Base-by-base conservation (phyloP, 2,888 invertebrate species). In the Carabus problematicus region DNA sequence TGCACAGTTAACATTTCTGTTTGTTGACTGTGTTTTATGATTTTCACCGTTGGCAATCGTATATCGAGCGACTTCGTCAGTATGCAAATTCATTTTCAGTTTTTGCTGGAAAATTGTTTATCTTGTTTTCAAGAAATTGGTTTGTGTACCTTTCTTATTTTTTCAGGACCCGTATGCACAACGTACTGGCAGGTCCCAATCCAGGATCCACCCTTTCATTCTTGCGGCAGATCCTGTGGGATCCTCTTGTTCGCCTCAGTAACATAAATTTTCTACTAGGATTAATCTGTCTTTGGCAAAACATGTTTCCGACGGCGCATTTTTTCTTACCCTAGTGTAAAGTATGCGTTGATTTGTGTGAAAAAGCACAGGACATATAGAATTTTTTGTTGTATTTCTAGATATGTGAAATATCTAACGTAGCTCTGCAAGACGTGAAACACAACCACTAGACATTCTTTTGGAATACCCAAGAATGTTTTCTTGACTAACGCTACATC, bases 251-350 rank as follows among this genome's bases (percentile, higher is more conserved):
- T 64, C 54, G 40, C 8, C 42, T 64, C 63, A 64, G 42, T 64
- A 64, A 52, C 63, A 64, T 64, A 64, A 64, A 64, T 64, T 64
- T 64, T 64, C 54, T 63, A 54, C 54, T 16, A 12, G 52, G 63
- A 64, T 64, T 64, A 64, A 64, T 64, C 54, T 64, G 63, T 64
- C 63, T 64, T 64, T 52, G 63, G 54, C 63, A 54, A 64, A 64
- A 52, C 63, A 55, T 64, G 63, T 54, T 64, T 54, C 54, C 12
- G 8, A 54, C n/a, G 6, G 11, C 54, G 54, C 54, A 64, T 64
- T 64, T 63, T 49, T 52, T 16, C n/a, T 8, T 14, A 8, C 18
- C 49, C 19, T 18, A 8, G 18, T 45, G 63, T 40, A 64, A 64
- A 59, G 54, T 43, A 64, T 64, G 41, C 63, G 63, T 42, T 54